Percentiles rank a stretch among this genome's conserved stretches.
Conservation (phyloP, 2,888 invertebrate species). For the Apocheima hispidaria region DNA sequence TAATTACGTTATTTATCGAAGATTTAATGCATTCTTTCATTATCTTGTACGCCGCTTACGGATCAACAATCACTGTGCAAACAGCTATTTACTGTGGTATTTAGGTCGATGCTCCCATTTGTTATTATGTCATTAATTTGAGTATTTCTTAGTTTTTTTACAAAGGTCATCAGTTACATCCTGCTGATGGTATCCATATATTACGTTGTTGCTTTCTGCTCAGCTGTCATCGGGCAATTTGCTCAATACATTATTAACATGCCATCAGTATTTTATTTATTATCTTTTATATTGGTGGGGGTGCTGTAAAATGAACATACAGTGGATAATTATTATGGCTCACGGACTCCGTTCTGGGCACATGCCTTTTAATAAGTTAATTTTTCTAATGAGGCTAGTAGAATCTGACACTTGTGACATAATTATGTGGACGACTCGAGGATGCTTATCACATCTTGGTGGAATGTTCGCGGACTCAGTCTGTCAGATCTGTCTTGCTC, state of each 20-base stretch:
- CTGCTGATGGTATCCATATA: constrained; percentile 45
- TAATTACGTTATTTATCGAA: neutral
- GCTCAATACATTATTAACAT: constrained; percentile 31
- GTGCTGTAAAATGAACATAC: too few species aligned
- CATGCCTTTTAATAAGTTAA: too few species aligned
- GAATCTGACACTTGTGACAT: too few species aligned
- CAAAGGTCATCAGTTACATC: constrained; percentile 41
- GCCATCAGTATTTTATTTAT: constrained; percentile 19
- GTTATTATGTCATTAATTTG: constrained; percentile 59
- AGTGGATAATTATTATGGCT: too few species aligned
- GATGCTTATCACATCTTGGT: too few species aligned
- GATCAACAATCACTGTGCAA: constrained; percentile 31
- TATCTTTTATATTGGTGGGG: too few species aligned
- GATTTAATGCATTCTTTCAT: constrained; percentile 20
- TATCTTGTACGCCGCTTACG: constrained; percentile 18
- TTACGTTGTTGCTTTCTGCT: constrained; percentile 32
- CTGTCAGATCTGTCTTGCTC: too few species aligned
- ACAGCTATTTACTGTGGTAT: constrained; percentile 52
- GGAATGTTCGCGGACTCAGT: too few species aligned
- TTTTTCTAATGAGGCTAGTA: too few species aligned
- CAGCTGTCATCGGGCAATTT: constrained; percentile 41
- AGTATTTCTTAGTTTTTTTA: constrained; percentile 42
- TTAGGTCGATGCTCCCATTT: constrained; percentile 58
- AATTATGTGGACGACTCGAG: too few species aligned
- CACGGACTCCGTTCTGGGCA: too few species aligned